Evolutionary conservation across 1,140 invertebrate species (phyloP), one percentile per base, ranked within the genome.

Genomic region (Sinella curviseta): DNA sequence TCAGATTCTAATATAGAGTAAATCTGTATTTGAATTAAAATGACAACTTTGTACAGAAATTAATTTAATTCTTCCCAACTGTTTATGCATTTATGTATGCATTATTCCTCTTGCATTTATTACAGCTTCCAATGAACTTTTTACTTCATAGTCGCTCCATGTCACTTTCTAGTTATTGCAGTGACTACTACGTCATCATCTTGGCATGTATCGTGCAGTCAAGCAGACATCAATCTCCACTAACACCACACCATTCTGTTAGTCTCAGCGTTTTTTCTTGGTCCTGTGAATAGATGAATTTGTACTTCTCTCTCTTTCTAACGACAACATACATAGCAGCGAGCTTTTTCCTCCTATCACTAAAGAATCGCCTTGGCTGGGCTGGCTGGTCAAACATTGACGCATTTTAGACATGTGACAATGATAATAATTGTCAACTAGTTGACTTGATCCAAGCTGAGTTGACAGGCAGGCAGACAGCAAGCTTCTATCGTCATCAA

Each of bases 401-500:
- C 65, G 65, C 65, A 30, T 70, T 33, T 30, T 33, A 70, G 65
- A 33, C 65, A 70, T 60, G 65, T 70, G 65, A 70, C 65, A 70
- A 70, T 33, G 65, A 70, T 70, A 70, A 70, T 70, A 70, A 70
- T 70, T 70, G 65, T 70, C 65, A 70, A 33, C 65, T 70, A 3
- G 65, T 70, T 70, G 65, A 70, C 65, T 70, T 70, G 65, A 70
- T 70, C 65, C 65, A 70, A 70, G 65, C 31, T 33, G 31, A 70
- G 31, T 70, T 70, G 65, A 70, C 65, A 70, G 65, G 65, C 31
- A 30, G 65, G 31, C 65, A 70, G 31, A 8, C n/a, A 70, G 26
- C 65, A 14, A 3, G 12, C 12, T 60, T 26, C 57, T 60, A n/a
- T n/a, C 39, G 17, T 48, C 39, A 48, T 48, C 39, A 48, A 8